Evolutionary conservation across 1,140 invertebrate genomes (phyloP), one percentile per base, ranked within the genome.

Genomic region (Globodera rostochiensis): DNA sequence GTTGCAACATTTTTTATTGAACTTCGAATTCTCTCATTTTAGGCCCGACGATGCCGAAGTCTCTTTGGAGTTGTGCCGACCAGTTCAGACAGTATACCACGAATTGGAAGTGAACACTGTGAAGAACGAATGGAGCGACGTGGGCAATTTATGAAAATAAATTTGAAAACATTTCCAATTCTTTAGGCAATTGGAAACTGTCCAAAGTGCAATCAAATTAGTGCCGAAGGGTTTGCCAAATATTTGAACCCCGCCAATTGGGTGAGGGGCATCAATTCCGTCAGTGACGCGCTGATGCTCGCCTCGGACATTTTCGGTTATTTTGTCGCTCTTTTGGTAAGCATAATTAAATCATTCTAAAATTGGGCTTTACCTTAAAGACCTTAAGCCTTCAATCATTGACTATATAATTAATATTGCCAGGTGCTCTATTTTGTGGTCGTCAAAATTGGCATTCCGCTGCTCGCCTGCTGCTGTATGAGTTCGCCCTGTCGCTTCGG

Each of bases 161-260:
- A 64, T 6, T 19, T 1, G 19, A n/a, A 13, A 64, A 64, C 15
- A 6, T 19, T 15, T 15, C 1, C 13, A 15, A 6, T 19, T 19
- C 1, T 64, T 64, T 19, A 64, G 57, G 57, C 71, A 11, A 49
- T 67, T 8, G 86, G 85, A 13, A 50, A 75, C 11, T 86, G 85
- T 60, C 71, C 76, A 9, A 80, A 86, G 57, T 86, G 85, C 66
- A 86, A 86, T 60, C 70, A 78, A 57, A 83, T 85, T 4, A 60
- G 79, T 13, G 73, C 85, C 6, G 81, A 86, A 45, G 85, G 85
- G 13, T 86, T 86, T 69, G 79, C 86, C 73, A 85, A 87, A 46
- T 86, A 84, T 64, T 70, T 86, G 69, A 86, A 86, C 81, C 85
- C 85, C 21, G 82, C 80, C 9, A 82, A 85, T 46, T 86, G 85